Evolutionary conservation across 2,113 vertebrate species (phyloP).

Genomic region (Bostrychus sinensis): DNA sequence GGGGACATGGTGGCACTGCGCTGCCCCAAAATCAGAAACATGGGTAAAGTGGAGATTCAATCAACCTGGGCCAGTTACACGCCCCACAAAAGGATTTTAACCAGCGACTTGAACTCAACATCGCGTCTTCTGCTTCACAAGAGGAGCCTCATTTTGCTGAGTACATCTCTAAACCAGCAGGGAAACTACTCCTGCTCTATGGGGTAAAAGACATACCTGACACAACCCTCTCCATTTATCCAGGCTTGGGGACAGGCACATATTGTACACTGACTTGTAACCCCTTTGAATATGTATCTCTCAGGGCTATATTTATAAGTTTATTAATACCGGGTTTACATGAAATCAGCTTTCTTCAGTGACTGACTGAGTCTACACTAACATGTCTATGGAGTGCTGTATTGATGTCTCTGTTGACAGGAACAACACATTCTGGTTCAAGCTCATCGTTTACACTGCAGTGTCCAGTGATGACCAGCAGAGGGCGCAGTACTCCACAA

Average conservation of each 20-base stretch:
- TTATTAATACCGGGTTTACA: no score
- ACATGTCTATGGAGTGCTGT: no score
- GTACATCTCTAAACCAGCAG: conserved; percentile 30
- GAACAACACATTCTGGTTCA: conserved; percentile 29
- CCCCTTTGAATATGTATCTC: no score
- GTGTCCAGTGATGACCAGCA: not conserved
- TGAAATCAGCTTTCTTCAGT: no score
- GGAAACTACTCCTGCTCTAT: conserved; percentile 60
- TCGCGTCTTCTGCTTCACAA: conserved; percentile 21
- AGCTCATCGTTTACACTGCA: conserved; percentile 21
- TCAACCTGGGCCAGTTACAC: conserved; percentile 41
- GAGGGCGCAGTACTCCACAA: not conserved
- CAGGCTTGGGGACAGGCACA: no score
- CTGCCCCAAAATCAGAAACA: not conserved
- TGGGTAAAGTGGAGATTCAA: not conserved
- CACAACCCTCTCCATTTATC: no score
- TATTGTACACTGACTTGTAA: no score
- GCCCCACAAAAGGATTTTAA: conserved; percentile 6
- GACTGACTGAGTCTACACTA: no score
- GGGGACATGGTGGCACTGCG: conserved; percentile 53
- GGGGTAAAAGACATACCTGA: conserved; percentile 56
- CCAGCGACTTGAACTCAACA: conserved; percentile 28
- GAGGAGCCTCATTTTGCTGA: conserved; percentile 36
- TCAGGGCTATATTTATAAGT: no score
- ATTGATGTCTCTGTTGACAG: conserved; percentile 17